Conservation (phyloP, 2,113 vertebrate species). For the Coreoperca whiteheadi region DNA sequence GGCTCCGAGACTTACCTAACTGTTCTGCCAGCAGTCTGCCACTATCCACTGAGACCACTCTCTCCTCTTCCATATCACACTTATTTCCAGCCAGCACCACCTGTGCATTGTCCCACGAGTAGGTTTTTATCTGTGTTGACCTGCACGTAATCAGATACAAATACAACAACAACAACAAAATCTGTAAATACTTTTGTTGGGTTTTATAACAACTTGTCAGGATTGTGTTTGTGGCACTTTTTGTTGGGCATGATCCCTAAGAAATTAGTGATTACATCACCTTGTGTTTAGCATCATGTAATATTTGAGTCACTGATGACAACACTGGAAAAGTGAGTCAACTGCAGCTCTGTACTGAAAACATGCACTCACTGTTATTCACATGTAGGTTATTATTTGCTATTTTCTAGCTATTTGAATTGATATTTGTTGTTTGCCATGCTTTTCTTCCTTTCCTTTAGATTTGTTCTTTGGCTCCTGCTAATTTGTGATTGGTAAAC, state of each 20-base stretch:
- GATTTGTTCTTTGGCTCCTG: background rate
- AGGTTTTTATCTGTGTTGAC: constrained; percentile 99
- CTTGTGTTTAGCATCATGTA: constrained; percentile 18
- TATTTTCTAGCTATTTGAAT: background rate
- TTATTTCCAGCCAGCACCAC: constrained; percentile 97
- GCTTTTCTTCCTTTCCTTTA: background rate
- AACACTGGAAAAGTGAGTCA: constrained; percentile 62
- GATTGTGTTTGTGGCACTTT: constrained; percentile 12
- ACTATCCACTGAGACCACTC: constrained; percentile 92
- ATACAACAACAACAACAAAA: constrained; percentile 26
- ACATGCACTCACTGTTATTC: background rate
- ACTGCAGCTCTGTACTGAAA: constrained; percentile 3
- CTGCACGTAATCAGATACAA: constrained; percentile 74
- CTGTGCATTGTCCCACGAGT: constrained; percentile 99
- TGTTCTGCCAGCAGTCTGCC: constrained; percentile 95
- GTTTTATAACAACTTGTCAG: background rate
- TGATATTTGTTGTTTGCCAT: background rate
- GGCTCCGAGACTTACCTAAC: constrained; percentile 87
- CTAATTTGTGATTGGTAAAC: background rate
- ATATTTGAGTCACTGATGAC: constrained; percentile 54
- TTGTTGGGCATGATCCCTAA: background rate
- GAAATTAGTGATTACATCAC: constrained; percentile 29
- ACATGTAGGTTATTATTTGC: constrained; percentile 17
- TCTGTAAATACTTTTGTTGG: background rate
- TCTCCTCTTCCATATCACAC: constrained; percentile 98